A percentile compares a stretch with the other conserved stretches of the same genome.
Conservation (phyloP, 2,888 invertebrate species). For the Leistus spinibarbis region DNA sequence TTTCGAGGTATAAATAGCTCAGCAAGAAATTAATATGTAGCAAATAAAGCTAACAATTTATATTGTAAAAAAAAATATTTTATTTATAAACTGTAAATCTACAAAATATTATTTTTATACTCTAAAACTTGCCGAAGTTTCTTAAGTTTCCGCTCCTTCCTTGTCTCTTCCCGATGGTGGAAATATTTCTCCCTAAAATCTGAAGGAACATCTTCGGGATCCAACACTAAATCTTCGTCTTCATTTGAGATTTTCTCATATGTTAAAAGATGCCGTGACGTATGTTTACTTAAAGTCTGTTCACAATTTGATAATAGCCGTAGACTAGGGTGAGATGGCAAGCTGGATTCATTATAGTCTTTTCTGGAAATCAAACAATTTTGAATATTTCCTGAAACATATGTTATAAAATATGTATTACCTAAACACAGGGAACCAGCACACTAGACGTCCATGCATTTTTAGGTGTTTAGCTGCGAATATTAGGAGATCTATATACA, state of each 20-base stretch:
- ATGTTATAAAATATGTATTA: constrained; percentile 48
- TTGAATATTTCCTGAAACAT: background rate
- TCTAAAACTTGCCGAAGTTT: constrained; percentile 44
- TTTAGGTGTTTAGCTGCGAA: constrained; percentile 81
- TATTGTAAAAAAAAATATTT: background rate
- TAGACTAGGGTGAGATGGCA: constrained; percentile 84
- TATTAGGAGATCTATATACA: constrained; percentile 82
- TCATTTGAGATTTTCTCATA: constrained; percentile 76
- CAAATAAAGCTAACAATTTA: too few relatives aligned
- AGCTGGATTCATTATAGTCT: constrained; percentile 71
- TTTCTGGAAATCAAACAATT: constrained; percentile 63
- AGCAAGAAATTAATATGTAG: too few relatives aligned
- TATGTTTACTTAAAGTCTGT: constrained; percentile 80
- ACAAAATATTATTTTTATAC: background rate
- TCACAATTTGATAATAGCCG: constrained; percentile 83
- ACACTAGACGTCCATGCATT: constrained; percentile 82
- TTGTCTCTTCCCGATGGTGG: constrained; percentile 67
- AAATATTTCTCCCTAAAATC: constrained; percentile 75
- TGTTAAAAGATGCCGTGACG: constrained; percentile 83
- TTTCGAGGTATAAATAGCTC: too few relatives aligned
- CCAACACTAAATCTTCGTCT: constrained; percentile 49
- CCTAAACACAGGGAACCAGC: constrained; percentile 94
- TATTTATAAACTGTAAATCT: background rate
- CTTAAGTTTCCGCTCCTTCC: constrained; percentile 64
- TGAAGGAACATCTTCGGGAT: constrained; percentile 51